phyloP scores from a whole-genome alignment of 2,888 invertebrate genomes.

The Patella ulyssiponensis region DNA sequence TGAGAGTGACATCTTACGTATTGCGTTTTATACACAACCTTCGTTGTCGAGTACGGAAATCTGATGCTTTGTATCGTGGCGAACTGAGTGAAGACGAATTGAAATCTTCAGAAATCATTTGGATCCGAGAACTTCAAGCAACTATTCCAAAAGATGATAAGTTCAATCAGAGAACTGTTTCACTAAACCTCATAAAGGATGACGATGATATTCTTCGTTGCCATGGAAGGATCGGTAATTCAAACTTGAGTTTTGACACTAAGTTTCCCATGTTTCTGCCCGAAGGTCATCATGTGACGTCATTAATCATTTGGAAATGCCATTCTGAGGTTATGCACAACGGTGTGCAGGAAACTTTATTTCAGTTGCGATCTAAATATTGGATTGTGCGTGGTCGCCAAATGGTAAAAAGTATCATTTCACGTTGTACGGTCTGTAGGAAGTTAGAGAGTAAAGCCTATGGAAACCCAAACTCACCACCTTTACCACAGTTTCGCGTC shows the following conservation, averaged over 20 bases:
- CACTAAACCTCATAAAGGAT: not conserved
- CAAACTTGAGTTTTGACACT: not conserved
- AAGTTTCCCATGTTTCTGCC: not conserved
- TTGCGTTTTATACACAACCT: not conserved
- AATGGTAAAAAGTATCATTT: not conserved
- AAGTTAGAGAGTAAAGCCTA: not conserved
- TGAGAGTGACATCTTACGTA: not conserved
- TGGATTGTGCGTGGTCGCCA: not conserved
- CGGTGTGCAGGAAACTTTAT: conserved; percentile 8
- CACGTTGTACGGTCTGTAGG: not conserved
- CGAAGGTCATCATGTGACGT: not conserved
- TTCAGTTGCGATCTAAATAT: not conserved
- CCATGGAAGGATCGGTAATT: not conserved
- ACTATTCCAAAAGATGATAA: not conserved
- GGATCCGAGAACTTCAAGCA: not conserved
- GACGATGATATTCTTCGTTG: not conserved
- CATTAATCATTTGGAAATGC: not conserved
- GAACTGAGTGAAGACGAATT: not conserved
- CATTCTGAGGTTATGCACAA: not conserved
- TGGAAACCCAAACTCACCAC: not conserved
- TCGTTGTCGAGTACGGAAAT: not conserved
- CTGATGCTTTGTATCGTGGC: not conserved
- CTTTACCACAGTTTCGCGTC: not conserved
- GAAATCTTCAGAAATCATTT: not conserved
- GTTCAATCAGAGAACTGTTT: not conserved